Evolutionary conservation across 2,113 vertebrate genomes (phyloP).

Genomic region (Noctilio leporinus): DNA sequence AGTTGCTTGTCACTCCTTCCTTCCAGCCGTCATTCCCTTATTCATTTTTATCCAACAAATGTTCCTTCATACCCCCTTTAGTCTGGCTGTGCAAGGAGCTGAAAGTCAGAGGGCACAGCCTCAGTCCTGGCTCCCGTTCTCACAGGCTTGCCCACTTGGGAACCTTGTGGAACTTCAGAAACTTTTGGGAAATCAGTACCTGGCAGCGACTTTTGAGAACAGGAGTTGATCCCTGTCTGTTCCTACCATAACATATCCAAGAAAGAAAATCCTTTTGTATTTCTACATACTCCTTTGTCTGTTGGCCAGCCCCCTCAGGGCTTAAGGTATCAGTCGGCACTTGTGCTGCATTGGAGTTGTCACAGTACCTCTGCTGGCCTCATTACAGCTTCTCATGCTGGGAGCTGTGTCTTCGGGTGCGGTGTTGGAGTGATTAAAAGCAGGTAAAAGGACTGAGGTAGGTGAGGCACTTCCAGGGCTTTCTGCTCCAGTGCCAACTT

Average conservation of each 20-base stretch:
- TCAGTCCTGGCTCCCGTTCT: neutral
- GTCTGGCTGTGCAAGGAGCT: neutral
- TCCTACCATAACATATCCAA: neutral
- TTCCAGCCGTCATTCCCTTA: neutral
- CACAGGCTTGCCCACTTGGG: neutral
- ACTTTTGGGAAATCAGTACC: neutral
- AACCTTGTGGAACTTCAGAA: neutral
- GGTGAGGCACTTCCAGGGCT: constrained; percentile 34
- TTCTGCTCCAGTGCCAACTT: neutral
- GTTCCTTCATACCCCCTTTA: neutral
- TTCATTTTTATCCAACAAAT: neutral
- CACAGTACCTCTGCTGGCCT: constrained; percentile 41
- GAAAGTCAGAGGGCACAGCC: neutral
- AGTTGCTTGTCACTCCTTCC: neutral
- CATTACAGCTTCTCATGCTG: constrained; percentile 54
- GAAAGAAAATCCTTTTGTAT: constrained; percentile 17
- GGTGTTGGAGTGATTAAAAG: constrained; percentile 63
- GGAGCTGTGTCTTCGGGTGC: constrained; percentile 58
- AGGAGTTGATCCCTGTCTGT: constrained; percentile 43
- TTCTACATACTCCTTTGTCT: neutral
- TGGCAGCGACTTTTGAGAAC: neutral
- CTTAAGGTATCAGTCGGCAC: constrained; percentile 25
- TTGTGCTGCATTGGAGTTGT: constrained; percentile 41
- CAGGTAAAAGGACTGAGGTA: constrained; percentile 50
- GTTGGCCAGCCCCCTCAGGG: constrained; percentile 21